Evolutionary conservation across 2,113 vertebrate species (phyloP).

Genomic region (Mungos mungo): DNA sequence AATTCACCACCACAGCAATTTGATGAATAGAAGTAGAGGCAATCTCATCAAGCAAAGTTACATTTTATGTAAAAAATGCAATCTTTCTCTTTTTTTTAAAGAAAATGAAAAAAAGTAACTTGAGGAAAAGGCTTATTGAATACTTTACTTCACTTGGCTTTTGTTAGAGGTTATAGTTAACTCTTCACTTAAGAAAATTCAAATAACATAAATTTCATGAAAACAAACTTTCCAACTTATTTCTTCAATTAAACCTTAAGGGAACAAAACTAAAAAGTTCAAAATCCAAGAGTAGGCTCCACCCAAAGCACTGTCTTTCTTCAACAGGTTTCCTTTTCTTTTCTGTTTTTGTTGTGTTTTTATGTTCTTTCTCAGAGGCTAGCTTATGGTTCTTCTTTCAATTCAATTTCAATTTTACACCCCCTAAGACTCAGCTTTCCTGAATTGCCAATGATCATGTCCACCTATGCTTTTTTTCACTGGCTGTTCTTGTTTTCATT

Average conservation of each 20-base stretch:
- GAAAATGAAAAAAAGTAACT: slow-evolving; percentile 32
- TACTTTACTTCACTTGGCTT: slow-evolving; percentile 33
- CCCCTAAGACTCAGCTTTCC: slow-evolving; percentile 75
- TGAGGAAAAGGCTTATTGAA: slow-evolving; percentile 53
- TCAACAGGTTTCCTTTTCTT: slow-evolving; percentile 76
- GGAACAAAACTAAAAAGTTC: slow-evolving; percentile 59
- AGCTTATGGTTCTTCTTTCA: slow-evolving; percentile 56
- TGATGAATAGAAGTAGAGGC: slow-evolving; percentile 49
- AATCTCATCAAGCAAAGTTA: slow-evolving; percentile 29
- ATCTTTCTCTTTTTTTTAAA: neutral
- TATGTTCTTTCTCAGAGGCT: neutral
- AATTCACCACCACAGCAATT: slow-evolving; percentile 45
- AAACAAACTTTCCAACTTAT: slow-evolving; percentile 10
- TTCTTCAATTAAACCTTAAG: slow-evolving; percentile 46
- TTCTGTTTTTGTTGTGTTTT: slow-evolving; percentile 69
- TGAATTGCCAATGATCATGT: slow-evolving; percentile 38
- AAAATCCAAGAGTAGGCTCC: slow-evolving; percentile 85
- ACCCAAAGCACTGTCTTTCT: slow-evolving; percentile 86
- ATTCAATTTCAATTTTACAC: slow-evolving; percentile 1
- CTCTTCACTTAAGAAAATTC: slow-evolving; percentile 39
- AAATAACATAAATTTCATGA: slow-evolving; percentile 47
- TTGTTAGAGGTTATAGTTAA: slow-evolving; percentile 35
- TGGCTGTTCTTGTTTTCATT: slow-evolving; percentile 56
- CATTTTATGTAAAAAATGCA: slow-evolving; percentile 40
- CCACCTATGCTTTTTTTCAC: slow-evolving; percentile 23